Evolutionary conservation across 2,888 invertebrate species (phyloP).

Genomic region (Anaspis maculata): DNA sequence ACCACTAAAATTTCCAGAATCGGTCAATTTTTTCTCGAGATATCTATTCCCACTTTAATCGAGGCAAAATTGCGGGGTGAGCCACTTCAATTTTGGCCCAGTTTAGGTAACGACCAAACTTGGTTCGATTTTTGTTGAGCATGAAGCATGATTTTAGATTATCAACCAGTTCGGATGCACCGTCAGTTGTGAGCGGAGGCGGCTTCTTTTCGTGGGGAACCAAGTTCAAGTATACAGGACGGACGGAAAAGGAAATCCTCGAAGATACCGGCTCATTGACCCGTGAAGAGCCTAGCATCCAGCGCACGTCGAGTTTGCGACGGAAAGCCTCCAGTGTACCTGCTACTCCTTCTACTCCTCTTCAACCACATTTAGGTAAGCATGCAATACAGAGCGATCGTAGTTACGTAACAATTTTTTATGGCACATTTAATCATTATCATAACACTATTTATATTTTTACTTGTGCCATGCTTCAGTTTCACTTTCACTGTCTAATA

Average conservation of each 20-base stretch:
- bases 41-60: no score
- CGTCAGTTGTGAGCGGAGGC: conserved; percentile 78
- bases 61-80: no score
- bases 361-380: conserved; percentile 60
- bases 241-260: conserved; percentile 86
- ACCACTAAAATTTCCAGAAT: no score
- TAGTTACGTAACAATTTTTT: no score
- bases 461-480: no score
- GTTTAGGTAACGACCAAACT: no score
- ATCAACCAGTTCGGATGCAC: conserved; percentile 76
- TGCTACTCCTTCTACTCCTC: conserved; percentile 78
- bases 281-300: conserved; percentile 48
- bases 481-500: no score
- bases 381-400: conserved; percentile 12
- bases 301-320: conserved; percentile 49
- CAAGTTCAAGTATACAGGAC: conserved; percentile 86
- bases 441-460: no score
- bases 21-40: no score
- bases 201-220: conserved; percentile 91
- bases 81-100: no score
- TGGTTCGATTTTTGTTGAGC: no score
- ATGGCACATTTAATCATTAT: no score
- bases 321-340: conserved; percentile 82
- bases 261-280: conserved; percentile 67
- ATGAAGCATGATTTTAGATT: conserved; percentile 48